phyloP scores from a whole-genome alignment of 2,797 vertebrate species.

The Phataginus tricuspis region DNA sequence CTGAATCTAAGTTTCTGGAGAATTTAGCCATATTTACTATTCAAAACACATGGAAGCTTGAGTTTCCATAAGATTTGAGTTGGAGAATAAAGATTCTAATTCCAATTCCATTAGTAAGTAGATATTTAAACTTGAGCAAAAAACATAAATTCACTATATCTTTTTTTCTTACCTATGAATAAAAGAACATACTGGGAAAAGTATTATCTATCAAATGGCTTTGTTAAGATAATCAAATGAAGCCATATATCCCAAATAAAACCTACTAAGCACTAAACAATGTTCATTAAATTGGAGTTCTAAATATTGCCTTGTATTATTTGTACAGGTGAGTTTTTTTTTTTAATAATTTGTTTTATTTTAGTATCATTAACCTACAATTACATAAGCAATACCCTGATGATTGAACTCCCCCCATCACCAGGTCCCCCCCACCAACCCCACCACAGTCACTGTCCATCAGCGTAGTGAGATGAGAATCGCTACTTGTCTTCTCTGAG shows the following conservation, averaged over 20 bases:
- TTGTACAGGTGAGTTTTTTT: neutral
- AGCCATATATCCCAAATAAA: neutral
- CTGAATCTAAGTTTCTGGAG: neutral
- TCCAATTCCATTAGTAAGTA: neutral
- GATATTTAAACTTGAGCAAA: constrained; percentile 26
- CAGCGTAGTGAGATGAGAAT: too few relatives aligned
- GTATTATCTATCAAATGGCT: neutral
- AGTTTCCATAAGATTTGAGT: neutral
- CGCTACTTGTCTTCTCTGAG: too few relatives aligned
- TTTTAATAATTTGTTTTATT: too few relatives aligned
- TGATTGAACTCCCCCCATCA: too few relatives aligned
- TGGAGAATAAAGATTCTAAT: neutral
- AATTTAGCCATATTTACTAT: neutral
- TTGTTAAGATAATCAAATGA: constrained; percentile 10
- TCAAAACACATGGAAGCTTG: neutral
- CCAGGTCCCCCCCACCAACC: too few relatives aligned
- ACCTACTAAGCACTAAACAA: neutral
- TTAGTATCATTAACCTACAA: too few relatives aligned
- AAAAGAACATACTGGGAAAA: neutral
- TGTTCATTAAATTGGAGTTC: neutral
- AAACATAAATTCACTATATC: neutral
- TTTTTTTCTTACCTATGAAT: neutral
- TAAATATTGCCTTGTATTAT: neutral
- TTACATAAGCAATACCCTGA: too few relatives aligned
- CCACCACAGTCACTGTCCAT: too few relatives aligned